Conservation (phyloP, 1,140 invertebrate species). For the Trichonephila clavata region DNA sequence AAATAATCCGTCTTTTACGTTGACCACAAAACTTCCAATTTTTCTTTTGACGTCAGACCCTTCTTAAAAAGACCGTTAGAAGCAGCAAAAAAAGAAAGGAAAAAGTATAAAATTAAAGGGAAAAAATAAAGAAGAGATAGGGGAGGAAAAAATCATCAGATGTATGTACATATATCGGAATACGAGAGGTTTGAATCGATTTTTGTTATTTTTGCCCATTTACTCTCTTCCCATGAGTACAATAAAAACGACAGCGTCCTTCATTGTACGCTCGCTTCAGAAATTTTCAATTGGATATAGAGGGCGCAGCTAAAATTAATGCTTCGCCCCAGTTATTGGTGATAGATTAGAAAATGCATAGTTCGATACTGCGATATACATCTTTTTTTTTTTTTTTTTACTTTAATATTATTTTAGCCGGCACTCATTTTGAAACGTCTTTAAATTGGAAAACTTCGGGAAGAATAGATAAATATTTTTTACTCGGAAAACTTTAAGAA, state of each 20-base stretch:
- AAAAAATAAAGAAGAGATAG: background rate
- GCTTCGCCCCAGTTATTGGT: constrained; percentile 67
- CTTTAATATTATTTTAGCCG: constrained; percentile 28
- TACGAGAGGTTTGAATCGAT: constrained; percentile 72
- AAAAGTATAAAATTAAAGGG: constrained; percentile 23
- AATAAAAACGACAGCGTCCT: constrained; percentile 70
- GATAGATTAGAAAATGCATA: constrained; percentile 73
- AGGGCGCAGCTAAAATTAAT: constrained; percentile 72
- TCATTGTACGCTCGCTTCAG: constrained; percentile 64
- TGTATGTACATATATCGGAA: constrained; percentile 74
- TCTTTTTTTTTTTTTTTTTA: too few relatives aligned
- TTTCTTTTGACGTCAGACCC: constrained; percentile 26
- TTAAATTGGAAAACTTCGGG: constrained; percentile 69
- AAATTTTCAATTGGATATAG: constrained; percentile 62
- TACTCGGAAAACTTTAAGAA: background rate
- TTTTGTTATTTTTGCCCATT: constrained; percentile 70
- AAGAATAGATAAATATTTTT: constrained; percentile 31
- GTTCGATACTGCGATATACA: constrained; percentile 27
- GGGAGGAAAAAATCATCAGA: background rate
- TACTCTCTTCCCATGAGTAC: constrained; percentile 65
- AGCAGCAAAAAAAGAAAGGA: background rate
- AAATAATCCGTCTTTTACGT: background rate
- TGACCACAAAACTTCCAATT: constrained; percentile 7
- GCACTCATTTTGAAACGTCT: constrained; percentile 48
- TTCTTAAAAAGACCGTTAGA: constrained; percentile 25